Evolutionary conservation across 2,113 vertebrate genomes (phyloP).

Genomic region (Bubo scandiacus): DNA sequence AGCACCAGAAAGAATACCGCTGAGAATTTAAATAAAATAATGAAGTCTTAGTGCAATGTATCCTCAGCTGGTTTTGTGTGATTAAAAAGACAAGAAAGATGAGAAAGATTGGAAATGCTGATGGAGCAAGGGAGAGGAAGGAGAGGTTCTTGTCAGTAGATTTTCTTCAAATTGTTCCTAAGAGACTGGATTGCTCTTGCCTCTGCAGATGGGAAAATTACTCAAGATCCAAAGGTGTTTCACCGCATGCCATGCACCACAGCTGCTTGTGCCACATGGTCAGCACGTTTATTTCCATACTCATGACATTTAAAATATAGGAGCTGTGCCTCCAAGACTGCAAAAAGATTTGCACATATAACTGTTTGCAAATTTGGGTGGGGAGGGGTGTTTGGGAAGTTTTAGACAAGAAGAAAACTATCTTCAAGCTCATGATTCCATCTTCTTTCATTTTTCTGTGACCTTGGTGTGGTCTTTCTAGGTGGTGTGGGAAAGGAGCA

Average conservation of each 20-base stretch:
- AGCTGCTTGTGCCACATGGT: neutral
- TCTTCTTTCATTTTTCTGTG: neutral
- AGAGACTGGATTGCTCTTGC: neutral
- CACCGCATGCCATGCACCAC: accelerated
- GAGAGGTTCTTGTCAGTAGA: neutral
- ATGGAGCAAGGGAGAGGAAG: neutral
- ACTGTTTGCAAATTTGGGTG: neutral
- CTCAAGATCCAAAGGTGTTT: neutral
- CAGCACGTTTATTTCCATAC: neutral
- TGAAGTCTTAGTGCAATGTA: neutral
- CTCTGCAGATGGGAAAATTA: neutral
- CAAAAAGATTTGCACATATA: neutral
- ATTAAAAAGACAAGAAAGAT: neutral
- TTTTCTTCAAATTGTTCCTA: neutral
- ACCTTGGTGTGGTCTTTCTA: neutral
- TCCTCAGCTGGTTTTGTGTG: neutral
- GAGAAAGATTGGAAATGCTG: neutral
- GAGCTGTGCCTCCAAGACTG: neutral
- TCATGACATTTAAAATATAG: neutral
- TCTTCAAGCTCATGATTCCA: neutral
- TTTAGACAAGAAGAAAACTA: neutral
- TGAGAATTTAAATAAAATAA: neutral
- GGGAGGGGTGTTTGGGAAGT: neutral
- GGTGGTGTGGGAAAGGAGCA: neutral
- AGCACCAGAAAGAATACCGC: neutral